A percentile compares a stretch with the other conserved stretches of the same genome.
These are phyloP conservation scores for Agrilus mali DNA, from an alignment of 2,888 invertebrate genomes.

Conservation along the genomic window DNA sequence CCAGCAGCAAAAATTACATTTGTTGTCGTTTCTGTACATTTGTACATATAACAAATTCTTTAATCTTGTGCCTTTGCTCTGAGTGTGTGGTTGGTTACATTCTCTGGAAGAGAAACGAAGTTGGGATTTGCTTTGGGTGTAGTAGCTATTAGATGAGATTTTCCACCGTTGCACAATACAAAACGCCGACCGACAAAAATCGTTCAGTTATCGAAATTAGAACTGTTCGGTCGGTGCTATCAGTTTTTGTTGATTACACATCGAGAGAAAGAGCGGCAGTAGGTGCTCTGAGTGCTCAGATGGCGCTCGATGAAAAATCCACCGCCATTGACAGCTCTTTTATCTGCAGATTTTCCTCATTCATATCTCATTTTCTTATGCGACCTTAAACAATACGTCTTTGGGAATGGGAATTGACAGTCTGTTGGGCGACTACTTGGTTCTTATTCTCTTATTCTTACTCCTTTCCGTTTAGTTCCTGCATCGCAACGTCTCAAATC, in stretches of 20 bases:
- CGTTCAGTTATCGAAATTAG: constrained; percentile 17
- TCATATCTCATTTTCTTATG: constrained; percentile 34
- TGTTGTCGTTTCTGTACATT: no score
- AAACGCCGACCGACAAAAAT: constrained; percentile 13
- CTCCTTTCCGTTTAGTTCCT: no score
- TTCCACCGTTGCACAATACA: constrained; percentile 1
- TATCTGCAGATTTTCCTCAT: constrained; percentile 35
- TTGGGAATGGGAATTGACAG: constrained; percentile 27
- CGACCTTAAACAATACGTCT: constrained; percentile 29
- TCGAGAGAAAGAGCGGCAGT: no score
- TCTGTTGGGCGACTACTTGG: constrained; percentile 15
- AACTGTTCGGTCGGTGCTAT: constrained; percentile 27
- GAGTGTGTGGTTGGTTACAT: no score
- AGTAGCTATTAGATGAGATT: background rate
- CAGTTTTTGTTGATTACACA: constrained; percentile 35
- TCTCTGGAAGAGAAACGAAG: background rate
- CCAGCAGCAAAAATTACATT: no score
- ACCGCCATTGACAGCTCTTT: constrained; percentile 35
- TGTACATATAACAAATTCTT: no score
- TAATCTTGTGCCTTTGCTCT: background rate
- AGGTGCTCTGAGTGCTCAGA: constrained; percentile 28
- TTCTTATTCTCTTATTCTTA: no score
- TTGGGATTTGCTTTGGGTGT: background rate
- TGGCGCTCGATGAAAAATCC: constrained; percentile 37
- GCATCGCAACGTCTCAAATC: no score